Evolutionary conservation across 1,140 invertebrate species (phyloP), one percentile per base, ranked within the genome.

Genomic region (Drosophila miranda): DNA sequence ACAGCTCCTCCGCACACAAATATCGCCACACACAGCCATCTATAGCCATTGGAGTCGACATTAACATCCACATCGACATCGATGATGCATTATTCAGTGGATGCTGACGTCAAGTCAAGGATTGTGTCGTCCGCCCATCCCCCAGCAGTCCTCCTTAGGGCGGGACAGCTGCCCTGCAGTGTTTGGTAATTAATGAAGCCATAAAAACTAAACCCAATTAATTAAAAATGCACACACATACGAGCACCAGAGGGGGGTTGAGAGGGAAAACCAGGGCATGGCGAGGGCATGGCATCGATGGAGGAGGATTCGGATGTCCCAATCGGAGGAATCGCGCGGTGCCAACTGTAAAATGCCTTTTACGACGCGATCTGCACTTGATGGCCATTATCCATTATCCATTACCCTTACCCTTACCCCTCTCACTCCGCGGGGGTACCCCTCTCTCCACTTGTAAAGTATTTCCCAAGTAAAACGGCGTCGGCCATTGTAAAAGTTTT

Each of bases 121-220:
- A 82, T 60, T 55, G 45, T 23, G 38, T 23, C 21, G 9, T 26
- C 11, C 26, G 16, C 26, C 56, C 23, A 26, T 5, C 23, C 23
- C 4, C 4, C 23, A 26, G 4, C 9, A 11, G 7, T 13, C 30
- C 21, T 34, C 3, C 11, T 51, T 4, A 16, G 48, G 45, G 14
- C 3, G 23, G 45, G 16, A 19, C 46, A 9, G 38, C 53, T 50
- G 49, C 48, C 59, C 60, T 62, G 62, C 73, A 69, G 48, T 62
- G 77, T 69, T 78, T 62, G 67, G 80, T 89, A 89, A 89, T 89
- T 89, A 89, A 89, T 89, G 86, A 89, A 89, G 81, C 86, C 86
- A 89, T 89, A 89, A 89, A 89, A 89, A 89, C 81, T 86, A 89
- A 78, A 89, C 78, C 70, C 86, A 86, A 89, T 89, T 89, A 89